These are phyloP conservation scores for Mylabris sibirica DNA, from an alignment of 2,888 invertebrate species.

Conservation along the genomic window DNA sequence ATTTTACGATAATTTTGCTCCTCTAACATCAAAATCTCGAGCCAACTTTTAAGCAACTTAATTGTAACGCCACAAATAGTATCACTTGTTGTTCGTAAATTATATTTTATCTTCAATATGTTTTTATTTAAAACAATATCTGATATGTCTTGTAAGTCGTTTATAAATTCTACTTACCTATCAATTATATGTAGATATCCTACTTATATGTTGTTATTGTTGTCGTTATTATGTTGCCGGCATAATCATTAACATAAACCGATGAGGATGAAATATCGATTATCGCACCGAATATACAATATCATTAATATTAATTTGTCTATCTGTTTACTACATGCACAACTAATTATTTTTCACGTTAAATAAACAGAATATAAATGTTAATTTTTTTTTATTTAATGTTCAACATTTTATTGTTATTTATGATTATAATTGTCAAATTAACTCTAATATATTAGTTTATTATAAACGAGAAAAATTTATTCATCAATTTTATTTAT, in stretches of 20 bases:
- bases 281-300: conserved; percentile 32
- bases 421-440: conserved; percentile 5
- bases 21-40: no score
- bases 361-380: conserved; percentile 7
- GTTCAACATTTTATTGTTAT: not conserved
- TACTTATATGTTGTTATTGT: conserved; percentile 34
- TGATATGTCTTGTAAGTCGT: conserved; percentile 46
- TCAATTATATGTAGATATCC: conserved; percentile 31
- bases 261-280: conserved; percentile 46
- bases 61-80: no score
- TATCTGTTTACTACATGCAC: conserved; percentile 45
- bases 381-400: conserved; percentile 4
- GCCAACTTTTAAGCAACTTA: no score
- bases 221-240: conserved; percentile 35
- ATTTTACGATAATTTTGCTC: no score
- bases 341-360: conserved; percentile 47
- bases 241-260: conserved; percentile 41
- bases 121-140: conserved; percentile 21
- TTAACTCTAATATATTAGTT: conserved; percentile 7
- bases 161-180: conserved; percentile 49
- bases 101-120: no score
- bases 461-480: not conserved
- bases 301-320: conserved; percentile 43
- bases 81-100: no score
- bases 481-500: not conserved